These are phyloP conservation scores for Equus quagga DNA, from an alignment of 2,113 vertebrate species.

Conservation along the genomic window DNA sequence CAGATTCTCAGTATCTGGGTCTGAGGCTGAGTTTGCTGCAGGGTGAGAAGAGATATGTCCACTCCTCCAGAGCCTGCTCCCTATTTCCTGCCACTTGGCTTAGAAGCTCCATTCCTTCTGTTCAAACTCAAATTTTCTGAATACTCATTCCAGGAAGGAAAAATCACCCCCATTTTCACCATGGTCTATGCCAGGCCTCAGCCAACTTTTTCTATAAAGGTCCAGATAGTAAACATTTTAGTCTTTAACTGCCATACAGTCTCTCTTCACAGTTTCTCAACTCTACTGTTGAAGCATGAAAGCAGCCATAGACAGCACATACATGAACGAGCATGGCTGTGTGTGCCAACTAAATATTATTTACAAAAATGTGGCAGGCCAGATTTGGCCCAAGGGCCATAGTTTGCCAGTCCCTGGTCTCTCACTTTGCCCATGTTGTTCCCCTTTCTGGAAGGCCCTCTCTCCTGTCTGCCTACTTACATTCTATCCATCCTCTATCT, in stretches of 20 bases:
- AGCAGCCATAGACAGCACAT: neutral
- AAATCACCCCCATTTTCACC: conserved; percentile 11
- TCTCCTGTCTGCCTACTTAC: neutral
- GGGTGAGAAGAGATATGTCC: neutral
- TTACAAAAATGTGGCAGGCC: neutral
- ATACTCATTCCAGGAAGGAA: conserved; percentile 1
- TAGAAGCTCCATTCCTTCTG: neutral
- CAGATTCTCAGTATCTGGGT: conserved; percentile 16
- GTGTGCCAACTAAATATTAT: conserved; percentile 29
- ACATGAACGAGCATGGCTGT: neutral
- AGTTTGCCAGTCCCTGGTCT: neutral
- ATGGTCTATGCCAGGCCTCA: neutral
- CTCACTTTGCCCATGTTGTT: neutral
- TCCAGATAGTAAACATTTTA: neutral
- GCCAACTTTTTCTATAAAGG: conserved; percentile 14
- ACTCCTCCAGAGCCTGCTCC: neutral
- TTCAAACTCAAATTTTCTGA: conserved; percentile 45
- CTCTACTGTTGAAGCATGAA: neutral
- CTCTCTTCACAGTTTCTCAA: conserved; percentile 23
- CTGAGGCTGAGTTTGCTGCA: neutral
- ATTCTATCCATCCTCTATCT: neutral
- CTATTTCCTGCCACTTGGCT: conserved; percentile 25
- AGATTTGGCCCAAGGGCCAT: neutral
- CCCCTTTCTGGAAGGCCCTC: neutral
- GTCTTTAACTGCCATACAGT: neutral